These are phyloP conservation scores for Caracal caracal DNA, from an alignment of 2,113 vertebrate species.

Conservation along the genomic window DNA sequence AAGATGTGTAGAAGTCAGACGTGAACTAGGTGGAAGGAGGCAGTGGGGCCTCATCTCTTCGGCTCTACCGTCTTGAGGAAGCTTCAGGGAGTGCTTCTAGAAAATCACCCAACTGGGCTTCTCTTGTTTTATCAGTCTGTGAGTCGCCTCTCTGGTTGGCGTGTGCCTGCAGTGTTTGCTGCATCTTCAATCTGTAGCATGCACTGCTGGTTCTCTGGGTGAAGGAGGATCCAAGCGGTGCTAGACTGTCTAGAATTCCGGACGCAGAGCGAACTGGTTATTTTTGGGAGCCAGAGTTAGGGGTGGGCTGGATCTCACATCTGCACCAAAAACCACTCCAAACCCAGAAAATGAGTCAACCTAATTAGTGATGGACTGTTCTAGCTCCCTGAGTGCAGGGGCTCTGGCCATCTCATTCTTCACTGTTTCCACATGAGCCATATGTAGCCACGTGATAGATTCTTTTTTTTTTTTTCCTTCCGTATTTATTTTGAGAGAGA, in stretches of 20 bases:
- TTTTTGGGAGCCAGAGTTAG: background rate
- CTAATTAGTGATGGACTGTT: background rate
- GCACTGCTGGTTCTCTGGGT: background rate
- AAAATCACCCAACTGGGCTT: background rate
- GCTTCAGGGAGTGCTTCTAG: background rate
- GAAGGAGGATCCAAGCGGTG: background rate
- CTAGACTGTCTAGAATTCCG: background rate
- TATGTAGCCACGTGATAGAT: too few relatives aligned
- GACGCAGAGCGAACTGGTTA: background rate
- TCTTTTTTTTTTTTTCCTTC: too few relatives aligned
- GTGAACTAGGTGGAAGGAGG: background rate
- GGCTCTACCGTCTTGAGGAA: background rate
- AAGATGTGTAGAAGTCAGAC: background rate
- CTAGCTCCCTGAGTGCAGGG: background rate
- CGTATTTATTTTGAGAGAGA: too few relatives aligned
- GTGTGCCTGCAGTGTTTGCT: background rate
- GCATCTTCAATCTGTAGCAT: background rate
- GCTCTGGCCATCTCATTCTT: background rate
- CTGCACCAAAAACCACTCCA: background rate
- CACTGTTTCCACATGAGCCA: background rate
- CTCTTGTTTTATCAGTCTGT: background rate
- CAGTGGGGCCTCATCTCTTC: background rate
- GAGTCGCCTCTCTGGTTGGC: background rate
- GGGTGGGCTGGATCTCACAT: background rate
- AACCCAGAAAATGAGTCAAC: background rate